Evolutionary conservation across 2,888 invertebrate species (phyloP).

Genomic region (Choristoneura rosaceana): DNA sequence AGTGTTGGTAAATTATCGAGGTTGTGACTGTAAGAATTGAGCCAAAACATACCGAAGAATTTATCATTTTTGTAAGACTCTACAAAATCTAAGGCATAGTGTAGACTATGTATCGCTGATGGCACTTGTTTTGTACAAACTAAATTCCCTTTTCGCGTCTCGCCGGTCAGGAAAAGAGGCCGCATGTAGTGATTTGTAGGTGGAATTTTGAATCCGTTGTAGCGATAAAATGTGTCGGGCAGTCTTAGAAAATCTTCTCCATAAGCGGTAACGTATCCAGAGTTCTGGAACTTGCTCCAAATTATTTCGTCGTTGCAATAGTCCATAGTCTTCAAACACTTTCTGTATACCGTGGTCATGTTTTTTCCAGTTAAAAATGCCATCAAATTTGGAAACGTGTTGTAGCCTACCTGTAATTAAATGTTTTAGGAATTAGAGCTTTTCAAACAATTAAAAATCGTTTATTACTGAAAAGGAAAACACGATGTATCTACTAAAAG

Average conservation of each 20-base stretch:
- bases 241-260: constrained; percentile 88
- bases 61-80: constrained; percentile 85
- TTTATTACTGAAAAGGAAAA: too few species aligned
- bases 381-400: constrained; percentile 95
- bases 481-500: too few species aligned
- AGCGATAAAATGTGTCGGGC: constrained; percentile 87
- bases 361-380: constrained; percentile 90
- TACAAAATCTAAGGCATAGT: constrained; percentile 88
- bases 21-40: constrained; percentile 90
- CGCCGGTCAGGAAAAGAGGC: constrained; percentile 89
- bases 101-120: constrained; percentile 87
- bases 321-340: constrained; percentile 73
- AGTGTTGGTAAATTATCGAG: constrained; percentile 86
- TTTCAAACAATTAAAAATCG: too few species aligned
- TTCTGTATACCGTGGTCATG: constrained; percentile 78
- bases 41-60: constrained; percentile 91
- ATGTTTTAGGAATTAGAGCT: not conserved
- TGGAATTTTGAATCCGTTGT: constrained; percentile 87
- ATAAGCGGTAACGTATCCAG: constrained; percentile 90
- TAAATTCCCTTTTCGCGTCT: constrained; percentile 71
- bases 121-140: constrained; percentile 73
- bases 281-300: constrained; percentile 89
- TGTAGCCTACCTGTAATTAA: constrained; percentile 88
- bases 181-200: constrained; percentile 94
- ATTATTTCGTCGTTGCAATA: constrained; percentile 89